phyloP scores from a whole-genome alignment of 2,113 vertebrate genomes.

The Microtus oregoni region DNA sequence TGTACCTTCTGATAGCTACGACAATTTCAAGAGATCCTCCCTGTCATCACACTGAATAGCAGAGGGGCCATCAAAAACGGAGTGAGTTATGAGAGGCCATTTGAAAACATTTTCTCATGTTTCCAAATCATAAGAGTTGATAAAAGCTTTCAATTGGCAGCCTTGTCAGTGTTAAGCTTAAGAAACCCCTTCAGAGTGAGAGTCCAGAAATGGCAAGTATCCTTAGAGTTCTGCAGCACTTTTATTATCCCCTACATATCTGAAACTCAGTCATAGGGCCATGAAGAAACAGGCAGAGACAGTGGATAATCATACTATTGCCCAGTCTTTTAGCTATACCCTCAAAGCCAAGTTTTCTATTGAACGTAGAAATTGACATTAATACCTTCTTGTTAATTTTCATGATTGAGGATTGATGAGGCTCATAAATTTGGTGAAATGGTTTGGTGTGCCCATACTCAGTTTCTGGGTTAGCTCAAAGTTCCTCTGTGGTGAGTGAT shows the following conservation, averaged over 20 bases:
- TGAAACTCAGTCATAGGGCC: background rate
- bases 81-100: constrained; percentile 1
- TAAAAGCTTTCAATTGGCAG: background rate
- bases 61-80: background rate
- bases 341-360: background rate
- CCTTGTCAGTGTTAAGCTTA: background rate
- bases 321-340: background rate
- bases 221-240: background rate
- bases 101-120: background rate
- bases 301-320: background rate
- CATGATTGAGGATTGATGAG: background rate
- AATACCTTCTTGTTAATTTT: background rate
- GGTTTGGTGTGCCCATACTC: background rate
- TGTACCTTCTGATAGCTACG: background rate
- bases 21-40: background rate
- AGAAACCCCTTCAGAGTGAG: constrained; percentile 20
- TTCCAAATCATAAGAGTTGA: constrained; percentile 29
- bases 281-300: background rate
- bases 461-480: background rate
- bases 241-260: background rate
- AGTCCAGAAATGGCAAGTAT: constrained; percentile 3
- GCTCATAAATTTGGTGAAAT: background rate
- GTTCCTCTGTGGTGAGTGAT: background rate
- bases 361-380: background rate
- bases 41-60: background rate